Percentiles rank a stretch among this genome's conserved stretches.
Evolutionary conservation across 2,888 invertebrate genomes (phyloP).

Genomic region (Eupithecia dodoneata): DNA sequence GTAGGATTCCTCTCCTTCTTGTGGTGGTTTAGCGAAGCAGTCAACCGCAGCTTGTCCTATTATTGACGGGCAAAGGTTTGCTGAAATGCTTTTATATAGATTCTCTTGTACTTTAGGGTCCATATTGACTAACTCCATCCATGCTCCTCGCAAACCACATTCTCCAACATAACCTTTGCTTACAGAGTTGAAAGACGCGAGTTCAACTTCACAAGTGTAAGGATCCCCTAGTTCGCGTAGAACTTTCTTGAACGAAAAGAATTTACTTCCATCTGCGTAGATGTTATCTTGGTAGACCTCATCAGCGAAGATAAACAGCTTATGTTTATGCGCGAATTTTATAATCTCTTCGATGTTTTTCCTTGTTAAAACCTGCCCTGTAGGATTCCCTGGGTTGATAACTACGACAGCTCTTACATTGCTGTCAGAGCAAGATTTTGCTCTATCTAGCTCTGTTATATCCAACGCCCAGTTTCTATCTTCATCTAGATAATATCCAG

Average conservation of each 20-base stretch:
- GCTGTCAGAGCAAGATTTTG: slow-evolving; percentile 80
- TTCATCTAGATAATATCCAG: slow-evolving; percentile 96
- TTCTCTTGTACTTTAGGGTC: slow-evolving; percentile 2
- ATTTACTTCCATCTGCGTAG: slow-evolving; percentile 85
- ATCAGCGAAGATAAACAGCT: slow-evolving; percentile 93
- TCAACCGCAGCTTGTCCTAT: slow-evolving; percentile 3
- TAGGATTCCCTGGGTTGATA: slow-evolving; percentile 99
- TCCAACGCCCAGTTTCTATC: slow-evolving; percentile 92
- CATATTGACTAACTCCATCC: slow-evolving; percentile 12
- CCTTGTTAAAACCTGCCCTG: slow-evolving; percentile 93
- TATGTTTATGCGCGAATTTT: slow-evolving; percentile 93
- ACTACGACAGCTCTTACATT: slow-evolving; percentile 94
- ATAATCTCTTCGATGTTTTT: slow-evolving; percentile 95
- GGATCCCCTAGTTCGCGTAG: slow-evolving; percentile 94
- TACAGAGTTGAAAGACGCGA: slow-evolving; percentile 96
- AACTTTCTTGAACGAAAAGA: slow-evolving; percentile 97
- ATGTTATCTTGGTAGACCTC: slow-evolving; percentile 99
- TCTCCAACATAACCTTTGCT: slow-evolving; percentile 97
- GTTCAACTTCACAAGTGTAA: slow-evolving; percentile 89
- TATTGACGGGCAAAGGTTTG: neutral
- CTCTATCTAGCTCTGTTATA: slow-evolving; percentile 89
- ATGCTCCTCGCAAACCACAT: slow-evolving; percentile 92
- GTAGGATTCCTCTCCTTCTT: slow-evolving; percentile 88
- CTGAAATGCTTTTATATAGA: slow-evolving; percentile 3
- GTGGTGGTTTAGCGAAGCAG: slow-evolving; percentile 4